These are phyloP conservation scores for Mustela nigripes DNA, from an alignment of 2,113 vertebrate genomes.

Conservation along the genomic window DNA sequence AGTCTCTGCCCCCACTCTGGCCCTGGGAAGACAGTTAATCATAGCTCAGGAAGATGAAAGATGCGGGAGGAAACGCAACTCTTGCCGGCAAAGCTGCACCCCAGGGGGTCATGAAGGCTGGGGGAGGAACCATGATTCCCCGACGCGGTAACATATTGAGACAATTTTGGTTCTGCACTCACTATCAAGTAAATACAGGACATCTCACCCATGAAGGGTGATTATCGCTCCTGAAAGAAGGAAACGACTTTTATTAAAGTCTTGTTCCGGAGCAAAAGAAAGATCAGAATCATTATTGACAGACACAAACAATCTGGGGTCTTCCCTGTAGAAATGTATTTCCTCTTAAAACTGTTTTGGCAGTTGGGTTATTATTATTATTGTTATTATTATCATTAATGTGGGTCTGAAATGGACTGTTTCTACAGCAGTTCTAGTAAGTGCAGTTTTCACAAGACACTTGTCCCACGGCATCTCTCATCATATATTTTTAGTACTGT, in stretches of 20 bases:
- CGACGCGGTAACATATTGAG: conserved; percentile 85
- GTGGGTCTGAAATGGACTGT: conserved; percentile 77
- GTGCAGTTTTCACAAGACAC: conserved; percentile 75
- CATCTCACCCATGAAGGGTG: conserved; percentile 90
- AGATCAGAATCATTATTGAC: conserved; percentile 83
- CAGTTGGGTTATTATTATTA: conserved; percentile 51
- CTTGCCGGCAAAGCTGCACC: conserved; percentile 86
- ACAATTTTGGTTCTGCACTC: conserved; percentile 87
- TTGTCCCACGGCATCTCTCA: conserved; percentile 47
- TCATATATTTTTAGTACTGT: conserved; percentile 74
- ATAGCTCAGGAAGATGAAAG: conserved; percentile 83
- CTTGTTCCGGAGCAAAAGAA: conserved; percentile 84
- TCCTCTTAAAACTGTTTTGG: conserved; percentile 75
- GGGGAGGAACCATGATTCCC: conserved; percentile 86
- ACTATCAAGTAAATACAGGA: conserved; percentile 87
- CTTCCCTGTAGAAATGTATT: conserved; percentile 71
- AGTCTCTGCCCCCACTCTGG: conserved; percentile 61
- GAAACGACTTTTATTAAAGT: conserved; percentile 86
- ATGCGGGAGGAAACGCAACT: conserved; percentile 77
- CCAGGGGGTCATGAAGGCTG: conserved; percentile 86
- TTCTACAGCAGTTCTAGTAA: conserved; percentile 71
- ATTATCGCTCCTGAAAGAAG: conserved; percentile 86
- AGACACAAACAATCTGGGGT: conserved; percentile 76
- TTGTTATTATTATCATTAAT: conserved; percentile 57
- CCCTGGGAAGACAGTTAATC: conserved; percentile 84